Base-by-base conservation (phyloP, 2,113 vertebrate genomes). In the Oryzias melastigma region DNA sequence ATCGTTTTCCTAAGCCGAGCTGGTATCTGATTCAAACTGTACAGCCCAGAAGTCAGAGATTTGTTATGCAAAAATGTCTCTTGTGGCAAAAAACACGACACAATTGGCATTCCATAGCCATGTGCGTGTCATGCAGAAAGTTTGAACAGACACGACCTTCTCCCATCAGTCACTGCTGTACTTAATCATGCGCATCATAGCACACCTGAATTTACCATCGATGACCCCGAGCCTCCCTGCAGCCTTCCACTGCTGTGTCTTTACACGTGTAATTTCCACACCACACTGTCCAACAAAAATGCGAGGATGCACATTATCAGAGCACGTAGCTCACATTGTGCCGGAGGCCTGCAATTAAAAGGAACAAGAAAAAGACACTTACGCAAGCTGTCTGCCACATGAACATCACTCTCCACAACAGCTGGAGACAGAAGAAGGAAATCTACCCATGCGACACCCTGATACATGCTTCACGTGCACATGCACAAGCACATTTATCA, bases 151-250 rank as follows among this genome's bases (percentile, higher is more conserved):
- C 65, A 40, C 20, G 58, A 77, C 76, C 76, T 62, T 73, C 65
- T 22, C 17, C 72, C 71, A 71, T 71, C 25, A 14, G 49, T 78
- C 83, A 81, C 84, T 86, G 84, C 67, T 70, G 71, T 44, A 80
- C 64, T 87, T 89, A 87, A 86, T 87, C 83, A 81, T 80, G 74
- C 40, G 22, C 20, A 60, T 76, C 77, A 58, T 46, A 60, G 56
- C 77, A 68, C 79, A 85, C 82, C 87, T 87, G 83, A 87, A 75
- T 73, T 72, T 66, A 63, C 43, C 20, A 35, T 69, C 60, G 12
- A 17, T 57, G 81, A 81, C 83, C 74, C 55, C 24, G 4, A 57
- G 29, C 29, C 42, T 54, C 69, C 74, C 61, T 17, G 60, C 43
- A 4, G 58, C 44, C 47, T 22, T 65, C 71, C 56, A n/a, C 59